These are phyloP conservation scores for Triplophysa bombifrons DNA, from an alignment of 2,797 vertebrate genomes.

Conservation along the genomic window DNA sequence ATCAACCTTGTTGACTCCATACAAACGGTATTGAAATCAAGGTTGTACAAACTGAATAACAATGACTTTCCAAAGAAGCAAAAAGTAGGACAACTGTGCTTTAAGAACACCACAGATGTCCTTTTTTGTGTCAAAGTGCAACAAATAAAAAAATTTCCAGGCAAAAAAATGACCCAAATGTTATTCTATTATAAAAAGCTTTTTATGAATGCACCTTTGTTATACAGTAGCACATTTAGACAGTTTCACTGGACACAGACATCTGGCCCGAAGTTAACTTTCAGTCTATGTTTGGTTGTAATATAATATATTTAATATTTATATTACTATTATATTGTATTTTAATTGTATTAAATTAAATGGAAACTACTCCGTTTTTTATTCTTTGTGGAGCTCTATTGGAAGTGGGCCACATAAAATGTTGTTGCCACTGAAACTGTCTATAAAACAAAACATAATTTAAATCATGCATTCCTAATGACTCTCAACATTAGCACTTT, in stretches of 20 bases:
- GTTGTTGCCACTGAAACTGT: no score
- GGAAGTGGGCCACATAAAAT: no score
- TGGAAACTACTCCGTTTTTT: no score
- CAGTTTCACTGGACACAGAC: no score
- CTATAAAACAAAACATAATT: not conserved
- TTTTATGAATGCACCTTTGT: not conserved
- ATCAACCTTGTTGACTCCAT: conserved; percentile 8
- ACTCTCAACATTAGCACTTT: not conserved
- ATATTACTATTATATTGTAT: no score
- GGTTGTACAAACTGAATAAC: conserved; percentile 20
- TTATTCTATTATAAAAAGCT: not conserved
- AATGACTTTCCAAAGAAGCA: conserved; percentile 1
- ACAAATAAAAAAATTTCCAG: no score
- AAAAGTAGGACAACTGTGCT: conserved; percentile 13
- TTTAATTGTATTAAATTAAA: no score
- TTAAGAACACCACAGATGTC: not conserved
- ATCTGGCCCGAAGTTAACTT: no score
- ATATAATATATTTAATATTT: no score
- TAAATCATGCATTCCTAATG: not conserved
- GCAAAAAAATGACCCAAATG: not conserved
- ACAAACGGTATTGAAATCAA: conserved; percentile 5
- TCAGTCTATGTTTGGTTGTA: no score
- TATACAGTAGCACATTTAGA: not conserved
- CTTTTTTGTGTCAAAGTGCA: not conserved
- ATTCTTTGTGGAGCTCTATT: no score